phyloP scores from a whole-genome alignment of 2,113 vertebrate genomes.

The Canis aureus region DNA sequence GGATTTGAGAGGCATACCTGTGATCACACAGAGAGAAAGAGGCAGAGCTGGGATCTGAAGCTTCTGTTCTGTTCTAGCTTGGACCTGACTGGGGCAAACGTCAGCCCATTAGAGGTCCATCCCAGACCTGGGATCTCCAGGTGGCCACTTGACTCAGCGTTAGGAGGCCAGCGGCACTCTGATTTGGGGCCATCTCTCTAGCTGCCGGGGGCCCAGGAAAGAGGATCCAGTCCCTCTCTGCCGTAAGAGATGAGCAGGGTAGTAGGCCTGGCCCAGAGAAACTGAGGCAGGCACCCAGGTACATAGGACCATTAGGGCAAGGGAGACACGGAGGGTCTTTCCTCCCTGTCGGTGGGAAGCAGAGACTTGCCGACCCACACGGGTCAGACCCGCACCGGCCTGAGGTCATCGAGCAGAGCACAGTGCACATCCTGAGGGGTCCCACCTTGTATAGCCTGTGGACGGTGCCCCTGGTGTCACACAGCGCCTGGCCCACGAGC shows the following conservation, averaged over 20 bases:
- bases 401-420: not conserved
- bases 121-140: not conserved
- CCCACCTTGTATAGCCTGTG: not conserved
- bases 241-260: not conserved
- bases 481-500: accelerated
- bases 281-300: not conserved
- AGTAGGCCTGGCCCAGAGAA: not conserved
- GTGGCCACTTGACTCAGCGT: not conserved
- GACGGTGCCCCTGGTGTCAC: accelerated
- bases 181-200: not conserved
- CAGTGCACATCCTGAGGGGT: too few species aligned
- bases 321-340: too few species aligned
- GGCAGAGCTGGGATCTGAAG: not conserved
- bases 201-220: not conserved
- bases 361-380: not conserved
- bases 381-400: not conserved
- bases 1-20: not conserved
- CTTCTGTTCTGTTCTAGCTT: not conserved
- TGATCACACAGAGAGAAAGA: not conserved
- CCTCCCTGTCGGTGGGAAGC: too few species aligned
- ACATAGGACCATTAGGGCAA: not conserved
- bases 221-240: not conserved
- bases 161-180: not conserved
- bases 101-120: not conserved
- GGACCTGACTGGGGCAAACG: not conserved